Evolutionary conservation across 2,888 invertebrate genomes (phyloP), one percentile per base, ranked within the genome.

Genomic region (Andrena fulva): DNA sequence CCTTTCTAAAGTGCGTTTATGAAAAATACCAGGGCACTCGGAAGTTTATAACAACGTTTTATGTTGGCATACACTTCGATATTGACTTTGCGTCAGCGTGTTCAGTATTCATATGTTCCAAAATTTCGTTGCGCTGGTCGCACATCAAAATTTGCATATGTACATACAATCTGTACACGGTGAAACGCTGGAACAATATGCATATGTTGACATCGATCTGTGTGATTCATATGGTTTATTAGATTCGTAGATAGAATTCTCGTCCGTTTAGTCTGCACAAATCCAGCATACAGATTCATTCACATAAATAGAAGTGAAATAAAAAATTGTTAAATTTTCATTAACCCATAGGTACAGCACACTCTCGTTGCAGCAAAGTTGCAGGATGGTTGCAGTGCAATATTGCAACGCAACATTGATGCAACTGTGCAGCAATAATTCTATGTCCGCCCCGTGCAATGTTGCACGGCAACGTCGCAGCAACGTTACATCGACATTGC

Each of bases 121-220:
- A 74, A 66, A 67, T 74, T 62, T 67, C 67, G 50, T 63, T 35
- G 52, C 7, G 20, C n/a, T 56, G 16, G 7, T 12, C 3, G 20
- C 48, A 48, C 73, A 62, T 27, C 54, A 16, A 24, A 72, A 56
- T 79, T 75, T 79, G 33, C 68, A 75, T 56, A 56, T 16, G 33
- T 56, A 42, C 54, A 50, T 33, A 42, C 64, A 50, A 48, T 29
- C 62, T 63, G 27, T 62, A 35, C 62, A 54, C n/a, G 10, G 24
- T 27, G 62, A 29, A 64, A 69, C 69, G n/a, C 16, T 10, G 54
- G 56, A 50, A 56, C 78, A 69, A 52, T 79, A 79, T 75, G 63
- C 56, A 69, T 64, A 75, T 42, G 63, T 42, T 69, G 75, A 79
- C 68, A 75, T 74, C 62, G 74, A 74, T 67, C 74, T 50, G 68